Conservation (phyloP, 2,797 vertebrate species). For the Carduelis carduelis region DNA sequence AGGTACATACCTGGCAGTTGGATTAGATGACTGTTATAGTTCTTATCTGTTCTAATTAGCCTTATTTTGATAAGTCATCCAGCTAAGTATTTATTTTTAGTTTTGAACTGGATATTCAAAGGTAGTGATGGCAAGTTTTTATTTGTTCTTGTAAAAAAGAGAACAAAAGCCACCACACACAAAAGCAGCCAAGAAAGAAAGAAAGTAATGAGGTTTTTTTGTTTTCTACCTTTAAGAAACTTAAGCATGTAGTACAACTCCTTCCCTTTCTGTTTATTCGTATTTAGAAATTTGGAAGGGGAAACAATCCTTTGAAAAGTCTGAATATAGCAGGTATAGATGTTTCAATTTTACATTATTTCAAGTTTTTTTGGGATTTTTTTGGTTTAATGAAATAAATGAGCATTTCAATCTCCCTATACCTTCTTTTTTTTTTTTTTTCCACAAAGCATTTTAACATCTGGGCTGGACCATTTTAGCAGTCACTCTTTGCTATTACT, state of each 20-base stretch:
- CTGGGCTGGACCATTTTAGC: background rate
- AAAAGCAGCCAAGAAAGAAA: background rate
- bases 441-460: background rate
- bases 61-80: background rate
- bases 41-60: background rate
- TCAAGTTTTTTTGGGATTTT: background rate
- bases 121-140: background rate
- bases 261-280: fast-evolving
- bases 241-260: background rate
- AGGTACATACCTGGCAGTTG: background rate
- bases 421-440: background rate
- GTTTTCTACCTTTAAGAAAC: background rate
- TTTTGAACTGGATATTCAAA: background rate
- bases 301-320: background rate
- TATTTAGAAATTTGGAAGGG: background rate
- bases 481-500: background rate
- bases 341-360: background rate
- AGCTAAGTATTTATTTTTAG: background rate
- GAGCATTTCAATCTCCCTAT: too few species aligned
- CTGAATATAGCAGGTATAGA: background rate
- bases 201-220: fast-evolving
- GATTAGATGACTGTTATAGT: background rate
- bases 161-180: fast-evolving
- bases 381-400: too few species aligned
- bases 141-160: background rate